Evolutionary conservation across 2,888 invertebrate species (phyloP), one percentile per base, ranked within the genome.

Genomic region (Lamproptera curius): DNA sequence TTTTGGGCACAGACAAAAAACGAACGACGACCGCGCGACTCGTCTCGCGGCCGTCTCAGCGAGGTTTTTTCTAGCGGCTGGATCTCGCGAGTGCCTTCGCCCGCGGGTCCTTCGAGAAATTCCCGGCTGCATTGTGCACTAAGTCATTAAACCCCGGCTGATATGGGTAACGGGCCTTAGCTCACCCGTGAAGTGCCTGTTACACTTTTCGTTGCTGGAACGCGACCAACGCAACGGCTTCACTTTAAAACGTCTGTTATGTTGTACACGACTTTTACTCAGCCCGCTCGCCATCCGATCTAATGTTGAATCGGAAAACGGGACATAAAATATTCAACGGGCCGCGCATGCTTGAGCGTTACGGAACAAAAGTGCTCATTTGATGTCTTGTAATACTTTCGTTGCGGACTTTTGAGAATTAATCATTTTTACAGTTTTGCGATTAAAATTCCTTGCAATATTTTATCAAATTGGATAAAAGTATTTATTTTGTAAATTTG

Each of bases 61-160:
- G 20, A 5, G 38, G 2, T 16, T 26, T 37, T 42, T 47, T 47
- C 42, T 15, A 42, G 14, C 31, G 39, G 39, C 39, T 38, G 48
- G 26, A 48, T 48, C 47, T 47, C 28, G 34, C 38, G 34, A 39
- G 38, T 34, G 23, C 34, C 35, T 43, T 48, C 23, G 48, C 33
- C 35, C 34, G 23, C 36, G 57, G 60, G 50, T 52, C 51, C 48
- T 53, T 40, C 40, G 50, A 50, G 36, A 62, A 62, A 65, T 65
- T 63, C 60, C 58, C 55, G 61, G 54, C 58, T 59, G 65, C 62
- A 59, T 63, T 65, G 66, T 62, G 64, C 61, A 67, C 61, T 63
- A 62, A 68, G 70, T 68, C 70, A 73, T 72, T 74, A 73, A 68
- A 71, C 67, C 63, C 56, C 55, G 56, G 60, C 61, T 57, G 65